Base-by-base conservation (phyloP, 2,113 vertebrate genomes). In the Meleagris gallopavo region DNA sequence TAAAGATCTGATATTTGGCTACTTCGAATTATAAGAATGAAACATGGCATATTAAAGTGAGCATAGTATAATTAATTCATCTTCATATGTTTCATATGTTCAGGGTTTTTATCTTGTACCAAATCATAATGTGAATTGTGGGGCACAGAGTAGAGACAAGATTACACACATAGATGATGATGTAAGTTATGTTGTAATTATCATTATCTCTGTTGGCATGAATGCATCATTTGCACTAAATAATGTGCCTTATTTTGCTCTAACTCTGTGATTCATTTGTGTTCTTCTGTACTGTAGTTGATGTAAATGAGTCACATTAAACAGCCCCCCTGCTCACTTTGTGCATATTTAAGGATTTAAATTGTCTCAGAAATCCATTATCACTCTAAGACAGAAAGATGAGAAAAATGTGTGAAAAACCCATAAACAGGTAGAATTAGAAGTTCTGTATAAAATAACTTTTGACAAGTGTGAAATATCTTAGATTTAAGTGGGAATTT, bases 251-350 rank as follows among this genome's bases (percentile, higher is more conserved):
- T 90, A 29, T 85, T 95, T 82, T 88, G 48, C 52, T 81, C 24
- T 52, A 80, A 86, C 38, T 90, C 61, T 13, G 8, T 17, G 70
- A 90, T 90, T 91, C 45, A 71, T 89, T 94, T 93, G 46, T 88
- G 69, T 64, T 93, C 79, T 76, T 91, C 88, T 75, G 30, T 93
- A 54, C 16, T 52, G 52, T 52, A 67, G 52, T n/a, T 83, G 75
- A 81, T 93, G 61, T 57, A 97, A 96, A 94, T 95, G 89, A 94
- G 55, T 82, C 29, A 79, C 45, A 70, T 90, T 89, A 80, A 82
- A 93, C 91, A 91, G 72, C 72, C 85, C 89, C 54, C 79, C 71
- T 88, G 85, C 89, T 95, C 72, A 86, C 60, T 91, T 72, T 54
- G 40, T 93, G 73, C 61, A 48, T 86, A 81, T 88, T 94, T 93